Base-by-base conservation (phyloP, 2,797 vertebrate species). In the Macrochelys suwanniensis region DNA sequence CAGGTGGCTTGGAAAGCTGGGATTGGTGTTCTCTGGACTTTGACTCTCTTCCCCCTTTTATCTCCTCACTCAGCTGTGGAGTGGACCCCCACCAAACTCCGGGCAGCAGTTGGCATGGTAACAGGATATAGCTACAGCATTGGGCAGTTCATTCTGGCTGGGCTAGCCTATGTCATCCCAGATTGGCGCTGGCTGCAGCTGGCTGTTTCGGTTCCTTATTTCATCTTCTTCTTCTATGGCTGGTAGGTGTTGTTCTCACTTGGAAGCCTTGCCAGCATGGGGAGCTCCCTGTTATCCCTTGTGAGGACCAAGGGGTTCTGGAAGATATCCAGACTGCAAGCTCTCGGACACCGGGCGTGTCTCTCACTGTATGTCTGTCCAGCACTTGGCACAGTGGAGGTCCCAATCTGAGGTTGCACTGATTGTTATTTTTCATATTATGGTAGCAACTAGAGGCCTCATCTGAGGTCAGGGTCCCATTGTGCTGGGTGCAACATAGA, bases 161-260 rank as follows among this genome's bases (percentile, higher is more conserved):
- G 84, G 7, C 33, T 98, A n/a, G 99, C 99, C 53, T 99, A 98
- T 92, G 95, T 94, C 71, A 95, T 99, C 74, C 90, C 96, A 31
- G 98, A 99, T 94, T 99, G 99, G 99, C 97, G 97, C 80, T 98
- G 97, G 98, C 97, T 99, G 80, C 99, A 98, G 49, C 89, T 99
- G 96, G 97, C 98, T 4, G 96, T 98, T 56, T 99, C 98, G 0
- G 61, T 98, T 50, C 98, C 99, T 37, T 99, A 98, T 96, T 99
- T 98, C 49, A 89, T 98, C 77, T 97, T 94, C 97, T 99, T 98
- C 97, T 97, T 99, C 56, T 97, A 97, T 53, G 95, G 98, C 86
- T 99, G 98, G 99, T 99, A 86, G 96, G 98, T 89, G 25, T 42
- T 11, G 1, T 26, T 26, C 71, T 26, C 23, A 45, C 71, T 21